Base-by-base conservation (phyloP, 2,797 vertebrate genomes). In the Sandelia bainsii region DNA sequence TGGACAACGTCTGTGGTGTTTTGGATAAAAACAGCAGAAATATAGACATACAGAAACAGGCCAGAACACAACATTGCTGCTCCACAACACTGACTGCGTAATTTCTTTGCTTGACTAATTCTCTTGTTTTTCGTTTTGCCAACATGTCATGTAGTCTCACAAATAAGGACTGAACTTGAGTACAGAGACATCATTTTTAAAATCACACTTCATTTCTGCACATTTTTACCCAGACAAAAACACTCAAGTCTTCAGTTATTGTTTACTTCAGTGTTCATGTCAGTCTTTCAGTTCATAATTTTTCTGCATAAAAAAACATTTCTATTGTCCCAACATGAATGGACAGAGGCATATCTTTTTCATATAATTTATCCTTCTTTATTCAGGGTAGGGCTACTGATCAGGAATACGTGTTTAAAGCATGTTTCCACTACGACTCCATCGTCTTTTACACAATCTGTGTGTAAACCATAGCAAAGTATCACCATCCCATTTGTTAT, bases 111-210 rank as follows among this genome's bases (percentile, higher is more conserved):
- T 61, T 48, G 61, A 57, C 44, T 62, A 57, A 39, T 6, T 25
- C 29, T 40, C 29, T 16, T 44, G 37, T 44, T 69, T 54, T 34
- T 23, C 14, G 45, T 56, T 66, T 64, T 61, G 32, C 54, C 37
- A 70, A 32, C 32, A 37, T 62, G 62, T 37, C 25, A 53, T 44
- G 58, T 59, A 23, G n/a, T 68, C 67, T 51, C 42, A 71, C 8
- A n/a, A 61, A 71, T 39, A 53, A 19, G 25, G 16, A 29, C 20
- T 69, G 37, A 65, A 54, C 54, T 27, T 62, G 27, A 60, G 37
- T 48, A 32, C 9, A 39, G 29, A 56, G 27, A 58, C 22, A 44
- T 6, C 32, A n/a, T 46, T 14, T 20, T 50, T 62, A n/a, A 54
- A 54, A 67, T 46, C 7, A 5, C 10, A 40, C 29, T 19, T 37